These are phyloP conservation scores for Empis livida DNA, from an alignment of 2,888 invertebrate genomes.

Conservation along the genomic window DNA sequence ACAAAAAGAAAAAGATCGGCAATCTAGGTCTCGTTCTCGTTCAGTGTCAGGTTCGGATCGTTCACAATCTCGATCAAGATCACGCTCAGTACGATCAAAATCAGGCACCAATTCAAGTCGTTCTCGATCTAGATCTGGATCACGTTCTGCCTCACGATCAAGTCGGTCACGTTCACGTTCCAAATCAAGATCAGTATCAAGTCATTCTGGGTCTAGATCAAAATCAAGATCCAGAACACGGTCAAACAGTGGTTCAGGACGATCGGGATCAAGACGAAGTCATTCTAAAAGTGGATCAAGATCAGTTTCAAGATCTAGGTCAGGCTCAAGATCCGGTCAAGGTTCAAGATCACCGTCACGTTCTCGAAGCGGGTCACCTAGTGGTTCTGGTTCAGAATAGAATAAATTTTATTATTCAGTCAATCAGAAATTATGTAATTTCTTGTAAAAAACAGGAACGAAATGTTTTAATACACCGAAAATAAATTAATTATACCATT, in stretches of 20 bases:
- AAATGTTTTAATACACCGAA: no score
- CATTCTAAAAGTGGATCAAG: conserved; percentile 9
- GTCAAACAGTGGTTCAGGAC: neutral
- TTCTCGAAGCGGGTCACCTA: conserved; percentile 23
- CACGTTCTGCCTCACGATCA: conserved; percentile 19
- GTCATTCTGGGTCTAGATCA: conserved; percentile 21
- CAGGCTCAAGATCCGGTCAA: conserved; percentile 20
- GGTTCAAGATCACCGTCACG: conserved; percentile 32
- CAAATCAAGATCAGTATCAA: conserved; percentile 23
- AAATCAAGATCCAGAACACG: conserved; percentile 21
- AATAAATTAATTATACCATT: no score
- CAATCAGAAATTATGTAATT: no score
- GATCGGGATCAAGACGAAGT: conserved; percentile 9
- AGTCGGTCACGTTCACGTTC: conserved; percentile 23
- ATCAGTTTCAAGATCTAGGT: conserved; percentile 15
- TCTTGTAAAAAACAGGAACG: no score
- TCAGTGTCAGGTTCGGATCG: conserved; percentile 21
- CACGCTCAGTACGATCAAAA: conserved; percentile 16
- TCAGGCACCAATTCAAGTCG: conserved; percentile 18
- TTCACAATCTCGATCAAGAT: conserved; percentile 29
- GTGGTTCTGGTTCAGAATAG: conserved; percentile 32
- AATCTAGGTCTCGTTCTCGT: conserved; percentile 25
- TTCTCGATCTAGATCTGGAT: conserved; percentile 15
- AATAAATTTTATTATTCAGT: conserved; percentile 26
- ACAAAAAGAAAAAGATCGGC: conserved; percentile 20